Base-by-base conservation (phyloP, 1,140 invertebrate species). In the Drosophila erecta region DNA sequence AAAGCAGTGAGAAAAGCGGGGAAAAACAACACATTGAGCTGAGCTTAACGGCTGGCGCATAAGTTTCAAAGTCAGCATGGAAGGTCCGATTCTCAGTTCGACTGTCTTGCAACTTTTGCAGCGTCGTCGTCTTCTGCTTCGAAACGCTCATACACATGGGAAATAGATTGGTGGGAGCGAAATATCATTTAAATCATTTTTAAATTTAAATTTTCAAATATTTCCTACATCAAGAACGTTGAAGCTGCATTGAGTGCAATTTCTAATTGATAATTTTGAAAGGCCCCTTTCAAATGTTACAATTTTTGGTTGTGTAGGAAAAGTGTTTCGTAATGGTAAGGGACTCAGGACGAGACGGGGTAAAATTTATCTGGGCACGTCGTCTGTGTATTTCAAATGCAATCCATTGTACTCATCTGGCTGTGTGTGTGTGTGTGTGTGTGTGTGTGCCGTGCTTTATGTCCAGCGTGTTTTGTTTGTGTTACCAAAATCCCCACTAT, bases 31-130 rank as follows among this genome's bases (percentile, higher is more conserved):
- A 76, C 71, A 72, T 55, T 56, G 61, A 81, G 81, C 67, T 74
- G 22, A 74, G 81, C 76, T 84, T 80, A 86, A 85, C 77, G 79
- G 73, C 79, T 74, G 77, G 74, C 57, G 70, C 55, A 83, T 81
- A 79, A 86, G 79, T 86, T 86, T 86, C 81, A 86, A 86, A 86
- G 81, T 87, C 81, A 87, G 78, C 56, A 76, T 50, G 54, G 76
- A 46, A 59, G 72, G 49, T 64, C 51, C 59, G 44, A 74, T 51
- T 64, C 62, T 60, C 54, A 54, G 57, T 56, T 70, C 50, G 70
- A 54, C 37, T 65, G 58, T 81, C 79, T 84, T 83, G 59, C 77
- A 77, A 81, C 73, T 86, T 87, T 55, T 85, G 81, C 80, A 58
- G 65, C 64, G 58, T 84, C 70, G 67, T 59, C 74, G 61, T 79